Evolutionary conservation across 2,888 invertebrate genomes (phyloP), one percentile per base, ranked within the genome.

Genomic region (Drosophila ezoana): DNA sequence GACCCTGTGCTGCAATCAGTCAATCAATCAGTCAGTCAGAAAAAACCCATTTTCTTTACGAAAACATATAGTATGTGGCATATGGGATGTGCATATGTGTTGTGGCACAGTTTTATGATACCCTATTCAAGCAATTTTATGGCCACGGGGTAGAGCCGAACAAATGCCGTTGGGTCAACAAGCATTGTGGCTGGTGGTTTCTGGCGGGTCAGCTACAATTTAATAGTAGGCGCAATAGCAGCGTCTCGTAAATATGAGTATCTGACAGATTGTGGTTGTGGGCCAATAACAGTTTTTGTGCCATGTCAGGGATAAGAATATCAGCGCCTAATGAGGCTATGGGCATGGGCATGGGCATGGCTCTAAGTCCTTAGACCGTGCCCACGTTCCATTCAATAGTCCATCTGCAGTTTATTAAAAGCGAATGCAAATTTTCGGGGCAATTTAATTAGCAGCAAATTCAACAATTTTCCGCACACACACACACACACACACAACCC

Each of bases 401-500:
- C 60, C 58, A 56, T 61, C 61, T 61, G 70, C 83, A 76, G 70
- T 86, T 86, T 81, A 86, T 83, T 83, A 83, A 83, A 76, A 80
- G 65, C 66, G 72, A 81, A 84, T 84, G 87, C 77, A 84, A 84
- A 84, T 84, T 87, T 79, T 79, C 53, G 52, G 61, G 13, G 58
- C 82, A 87, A 85, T 85, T 85, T 85, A 85, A 85, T 85, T 85
- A 85, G 86, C 85, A 87, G 79, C 82, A 85, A 85, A 85, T 87
- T 85, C 76, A 85, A 87, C 84, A 80, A 81, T 84, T 84, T 84
- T 76, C 75, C 63, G 48, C 48, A 72, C 43, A 41, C 47, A 61
- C 64, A 49, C 38, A 47, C n/a, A 57, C 13, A 20, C 44, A 33
- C 33, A 23, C 33, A 41, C 54, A 61, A 60, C 67, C 53, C 65